Percentiles rank a stretch among this genome's conserved stretches.
These are phyloP conservation scores for Ramphastos sulfuratus DNA, from an alignment of 2,113 vertebrate species.

Conservation along the genomic window DNA sequence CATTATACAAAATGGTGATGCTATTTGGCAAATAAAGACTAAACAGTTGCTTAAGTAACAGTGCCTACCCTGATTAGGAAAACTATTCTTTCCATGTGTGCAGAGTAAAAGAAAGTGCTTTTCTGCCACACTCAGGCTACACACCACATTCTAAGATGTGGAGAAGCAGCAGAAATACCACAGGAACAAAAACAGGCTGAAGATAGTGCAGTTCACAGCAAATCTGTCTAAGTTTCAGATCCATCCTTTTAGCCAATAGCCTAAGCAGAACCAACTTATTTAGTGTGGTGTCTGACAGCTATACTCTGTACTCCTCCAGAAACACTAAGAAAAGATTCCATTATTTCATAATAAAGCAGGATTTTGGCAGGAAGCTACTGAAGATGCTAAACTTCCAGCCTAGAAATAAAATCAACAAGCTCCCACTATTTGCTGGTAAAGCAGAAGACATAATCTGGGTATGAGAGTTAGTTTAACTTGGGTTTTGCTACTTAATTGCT, in stretches of 20 bases:
- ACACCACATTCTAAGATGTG: not conserved
- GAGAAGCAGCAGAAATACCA: not conserved
- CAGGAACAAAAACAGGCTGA: not conserved
- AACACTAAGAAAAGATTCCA: not conserved
- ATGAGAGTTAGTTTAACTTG: not conserved
- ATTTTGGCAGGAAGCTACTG: constrained; percentile 5
- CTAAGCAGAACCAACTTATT: not conserved
- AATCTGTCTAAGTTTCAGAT: not conserved
- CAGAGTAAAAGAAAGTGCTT: not conserved
- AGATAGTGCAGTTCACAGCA: too few relatives aligned
- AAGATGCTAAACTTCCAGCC: not conserved
- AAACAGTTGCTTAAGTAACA: not conserved
- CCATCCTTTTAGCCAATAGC: not conserved
- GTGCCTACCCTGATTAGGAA: not conserved
- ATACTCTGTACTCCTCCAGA: not conserved
- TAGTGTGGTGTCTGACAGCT: not conserved
- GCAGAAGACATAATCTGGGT: not conserved
- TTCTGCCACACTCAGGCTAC: not conserved
- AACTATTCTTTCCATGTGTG: not conserved
- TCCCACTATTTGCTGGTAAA: constrained; percentile 14
- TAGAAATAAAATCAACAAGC: not conserved
- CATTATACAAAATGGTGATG: not conserved
- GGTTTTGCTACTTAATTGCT: not conserved
- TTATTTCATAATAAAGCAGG: not conserved
- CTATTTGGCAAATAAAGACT: not conserved